Percentiles rank a stretch among this genome's conserved stretches.
These are phyloP conservation scores for Masticophis lateralis DNA, from an alignment of 2,797 vertebrate species.

Conservation along the genomic window DNA sequence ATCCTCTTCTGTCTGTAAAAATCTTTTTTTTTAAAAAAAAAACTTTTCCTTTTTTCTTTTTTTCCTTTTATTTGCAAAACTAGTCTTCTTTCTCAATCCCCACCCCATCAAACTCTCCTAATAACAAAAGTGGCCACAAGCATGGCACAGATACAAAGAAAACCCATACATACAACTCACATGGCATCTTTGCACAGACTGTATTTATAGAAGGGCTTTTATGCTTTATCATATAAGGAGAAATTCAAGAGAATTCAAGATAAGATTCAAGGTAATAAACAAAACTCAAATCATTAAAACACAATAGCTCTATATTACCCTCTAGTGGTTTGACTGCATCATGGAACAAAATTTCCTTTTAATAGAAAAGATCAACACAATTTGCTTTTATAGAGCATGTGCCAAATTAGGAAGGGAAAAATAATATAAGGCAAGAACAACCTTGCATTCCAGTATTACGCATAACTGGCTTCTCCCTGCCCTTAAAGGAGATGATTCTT, in stretches of 20 bases:
- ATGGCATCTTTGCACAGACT: constrained; percentile 25
- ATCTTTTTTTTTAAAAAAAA: constrained; percentile 66
- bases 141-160: constrained; percentile 77
- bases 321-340: constrained; percentile 40
- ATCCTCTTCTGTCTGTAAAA: constrained; percentile 65
- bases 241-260: background rate
- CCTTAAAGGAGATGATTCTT: background rate
- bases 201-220: constrained; percentile 27
- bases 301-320: constrained; percentile 39
- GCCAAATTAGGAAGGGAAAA: background rate
- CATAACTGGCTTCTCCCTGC: background rate
- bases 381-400: background rate
- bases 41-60: constrained; percentile 48
- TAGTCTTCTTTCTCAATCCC: constrained; percentile 72
- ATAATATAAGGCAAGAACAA: background rate
- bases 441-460: background rate
- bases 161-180: constrained; percentile 47
- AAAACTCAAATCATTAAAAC: constrained; percentile 42
- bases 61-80: constrained; percentile 75
- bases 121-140: constrained; percentile 76
- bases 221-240: constrained; percentile 9
- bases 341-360: constrained; percentile 32
- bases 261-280: constrained; percentile 30
- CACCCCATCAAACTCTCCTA: constrained; percentile 78
- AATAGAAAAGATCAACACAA: background rate